A percentile compares a stretch with the other conserved stretches of the same genome.
phyloP scores from a whole-genome alignment of 2,888 invertebrate species.

The Zootermopsis nevadensis region DNA sequence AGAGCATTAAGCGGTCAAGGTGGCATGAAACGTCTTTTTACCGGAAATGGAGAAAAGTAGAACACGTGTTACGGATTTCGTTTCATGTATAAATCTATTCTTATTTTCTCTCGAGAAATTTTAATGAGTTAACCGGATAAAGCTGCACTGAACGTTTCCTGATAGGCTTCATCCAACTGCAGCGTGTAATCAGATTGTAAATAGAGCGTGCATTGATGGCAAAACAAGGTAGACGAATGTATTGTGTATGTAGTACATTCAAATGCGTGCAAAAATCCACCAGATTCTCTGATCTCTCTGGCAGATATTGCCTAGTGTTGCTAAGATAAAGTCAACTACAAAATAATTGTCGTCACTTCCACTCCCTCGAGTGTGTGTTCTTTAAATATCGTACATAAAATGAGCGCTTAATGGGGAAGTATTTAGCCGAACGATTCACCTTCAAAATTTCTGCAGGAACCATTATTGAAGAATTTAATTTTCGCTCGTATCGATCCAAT shows the following conservation, averaged over 20 bases:
- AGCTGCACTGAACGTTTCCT: background rate
- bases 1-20: background rate
- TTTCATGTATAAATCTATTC: background rate
- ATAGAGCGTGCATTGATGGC: background rate
- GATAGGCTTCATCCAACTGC: background rate
- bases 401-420: no score
- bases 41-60: conserved; percentile 1
- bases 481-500: no score
- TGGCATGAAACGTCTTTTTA: background rate
- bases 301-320: no score
- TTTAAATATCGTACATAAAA: no score
- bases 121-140: background rate
- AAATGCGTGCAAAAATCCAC: no score
- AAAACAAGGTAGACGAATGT: background rate
- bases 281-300: no score
- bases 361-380: no score
- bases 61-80: background rate
- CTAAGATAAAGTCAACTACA: no score
- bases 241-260: background rate
- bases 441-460: no score
- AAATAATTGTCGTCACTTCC: no score
- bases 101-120: background rate
- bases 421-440: no score
- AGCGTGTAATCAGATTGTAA: background rate
- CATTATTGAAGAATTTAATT: no score